These are phyloP conservation scores for Karalla daura DNA, from an alignment of 2,797 vertebrate species.

Conservation along the genomic window DNA sequence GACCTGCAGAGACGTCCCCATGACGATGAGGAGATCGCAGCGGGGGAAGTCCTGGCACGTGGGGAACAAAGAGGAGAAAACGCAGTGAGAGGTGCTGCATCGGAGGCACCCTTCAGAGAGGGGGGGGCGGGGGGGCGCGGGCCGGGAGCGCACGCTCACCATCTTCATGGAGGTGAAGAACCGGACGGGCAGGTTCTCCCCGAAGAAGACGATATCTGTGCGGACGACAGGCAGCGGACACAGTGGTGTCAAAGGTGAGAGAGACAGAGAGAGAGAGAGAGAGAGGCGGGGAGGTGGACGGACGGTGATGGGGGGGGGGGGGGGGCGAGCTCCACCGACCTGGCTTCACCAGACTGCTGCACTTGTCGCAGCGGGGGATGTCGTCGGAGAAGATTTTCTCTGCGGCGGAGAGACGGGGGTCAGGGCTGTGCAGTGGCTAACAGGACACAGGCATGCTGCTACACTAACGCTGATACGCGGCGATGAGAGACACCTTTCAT, in stretches of 20 bases:
- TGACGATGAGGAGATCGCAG: conserved; percentile 91
- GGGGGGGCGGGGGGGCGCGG: too few relatives aligned
- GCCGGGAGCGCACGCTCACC: too few relatives aligned
- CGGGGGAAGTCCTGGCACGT: conserved; percentile 87
- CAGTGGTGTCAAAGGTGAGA: neutral
- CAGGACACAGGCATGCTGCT: too few relatives aligned
- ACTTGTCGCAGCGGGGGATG: conserved; percentile 90
- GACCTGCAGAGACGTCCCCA: conserved; percentile 94
- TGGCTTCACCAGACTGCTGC: conserved; percentile 89
- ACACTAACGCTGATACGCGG: neutral
- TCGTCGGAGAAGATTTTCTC: conserved; percentile 90
- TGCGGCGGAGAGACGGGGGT: too few relatives aligned
- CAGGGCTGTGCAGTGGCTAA: neutral
- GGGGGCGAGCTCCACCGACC: conserved; percentile 86
- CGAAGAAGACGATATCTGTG: conserved; percentile 93
- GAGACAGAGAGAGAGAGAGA: neutral
- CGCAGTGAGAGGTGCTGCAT: neutral
- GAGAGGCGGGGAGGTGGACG: too few relatives aligned
- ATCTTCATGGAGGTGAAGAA: conserved; percentile 91
- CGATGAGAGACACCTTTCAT: conserved; percentile 90
- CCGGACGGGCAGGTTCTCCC: conserved; percentile 89
- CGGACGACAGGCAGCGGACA: conserved; percentile 4
- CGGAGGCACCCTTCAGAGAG: neutral
- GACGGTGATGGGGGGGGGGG: too few relatives aligned
- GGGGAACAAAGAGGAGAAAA: neutral